These are phyloP conservation scores for Sebastiscus albofasciatus DNA, from an alignment of 2,797 vertebrate genomes.

Conservation along the genomic window DNA sequence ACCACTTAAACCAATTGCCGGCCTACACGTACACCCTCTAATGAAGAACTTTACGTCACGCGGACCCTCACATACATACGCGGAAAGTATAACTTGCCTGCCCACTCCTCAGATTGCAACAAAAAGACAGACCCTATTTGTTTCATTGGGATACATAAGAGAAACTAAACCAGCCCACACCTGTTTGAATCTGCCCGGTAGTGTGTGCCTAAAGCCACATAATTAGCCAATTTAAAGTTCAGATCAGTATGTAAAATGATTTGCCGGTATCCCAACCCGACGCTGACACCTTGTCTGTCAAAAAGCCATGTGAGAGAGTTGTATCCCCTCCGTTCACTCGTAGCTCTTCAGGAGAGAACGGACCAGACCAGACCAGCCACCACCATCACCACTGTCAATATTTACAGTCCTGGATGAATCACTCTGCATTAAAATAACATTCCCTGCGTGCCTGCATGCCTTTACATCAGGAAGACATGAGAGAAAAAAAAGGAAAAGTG, in stretches of 20 bases:
- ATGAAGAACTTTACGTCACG: background rate
- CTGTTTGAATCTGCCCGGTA: background rate
- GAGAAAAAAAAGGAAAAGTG: conserved; percentile 48
- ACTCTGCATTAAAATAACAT: conserved; percentile 81
- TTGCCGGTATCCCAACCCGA: background rate
- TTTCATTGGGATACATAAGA: background rate
- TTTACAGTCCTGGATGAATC: conserved; percentile 83
- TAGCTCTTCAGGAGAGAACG: conserved; percentile 30
- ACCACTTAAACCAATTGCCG: too few species aligned
- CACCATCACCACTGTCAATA: conserved; percentile 73
- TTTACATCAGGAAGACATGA: conserved; percentile 69
- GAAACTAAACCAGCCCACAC: background rate
- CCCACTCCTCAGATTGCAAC: background rate
- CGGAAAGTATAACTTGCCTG: too few species aligned
- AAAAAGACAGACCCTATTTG: background rate
- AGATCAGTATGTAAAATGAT: background rate
- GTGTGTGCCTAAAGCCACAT: background rate
- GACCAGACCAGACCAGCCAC: conserved; percentile 26
- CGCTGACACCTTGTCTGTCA: conserved; percentile 33
- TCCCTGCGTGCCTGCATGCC: conserved; percentile 73
- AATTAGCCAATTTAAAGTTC: background rate
- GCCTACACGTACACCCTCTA: background rate
- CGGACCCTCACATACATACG: too few species aligned
- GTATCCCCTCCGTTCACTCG: conserved; percentile 10
- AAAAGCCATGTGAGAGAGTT: conserved; percentile 26